Evolutionary conservation across 1,140 invertebrate species (phyloP), one percentile per base, ranked within the genome.

Genomic region (Drosophila sulfurigaster): DNA sequence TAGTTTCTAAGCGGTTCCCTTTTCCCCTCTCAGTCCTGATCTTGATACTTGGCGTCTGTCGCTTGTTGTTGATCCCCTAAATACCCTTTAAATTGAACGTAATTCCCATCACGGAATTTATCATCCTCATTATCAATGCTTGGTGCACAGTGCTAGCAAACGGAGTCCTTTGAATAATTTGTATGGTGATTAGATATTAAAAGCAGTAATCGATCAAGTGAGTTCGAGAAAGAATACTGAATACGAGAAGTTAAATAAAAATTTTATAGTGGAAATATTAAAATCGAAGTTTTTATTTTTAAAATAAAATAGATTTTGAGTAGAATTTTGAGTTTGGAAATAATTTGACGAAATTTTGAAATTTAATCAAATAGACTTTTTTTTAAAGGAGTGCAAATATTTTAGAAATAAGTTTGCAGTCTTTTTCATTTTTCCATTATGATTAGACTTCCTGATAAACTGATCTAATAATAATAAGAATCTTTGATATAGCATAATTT

Each of bases 11-110:
- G 52, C 70, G 49, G 25, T 30, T 32, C 30, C 30, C 57, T 28
- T 30, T 32, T 20, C 38, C 56, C 49, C 30, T 41, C 52, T 51
- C 7, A 77, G 54, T 67, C 15, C 52, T 62, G 68, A 81, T 77
- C 62, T 68, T 57, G 64, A 67, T 67, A 28, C 16, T 54, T 38
- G 64, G 43, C 51, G 15, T 67, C 60, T 57, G 70, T 58, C 67
- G 54, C 28, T 57, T 72, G 66, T 74, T 63, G 62, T 46, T 58
- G 68, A 78, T 81, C 79, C 79, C 79, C 67, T 83, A 83, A 83
- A 83, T 83, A 83, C 81, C 64, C 81, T 67, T 79, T 77, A 83
- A 79, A 79, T 73, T 79, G 76, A 70, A 76, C 76, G 70, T 83
- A 79, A 79, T 82, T 76, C 76, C 63, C 41, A 32, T 41, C 64